phyloP scores from a whole-genome alignment of 53 echinoderm and acorn worm species.

The Zoroaster sp. region DNA sequence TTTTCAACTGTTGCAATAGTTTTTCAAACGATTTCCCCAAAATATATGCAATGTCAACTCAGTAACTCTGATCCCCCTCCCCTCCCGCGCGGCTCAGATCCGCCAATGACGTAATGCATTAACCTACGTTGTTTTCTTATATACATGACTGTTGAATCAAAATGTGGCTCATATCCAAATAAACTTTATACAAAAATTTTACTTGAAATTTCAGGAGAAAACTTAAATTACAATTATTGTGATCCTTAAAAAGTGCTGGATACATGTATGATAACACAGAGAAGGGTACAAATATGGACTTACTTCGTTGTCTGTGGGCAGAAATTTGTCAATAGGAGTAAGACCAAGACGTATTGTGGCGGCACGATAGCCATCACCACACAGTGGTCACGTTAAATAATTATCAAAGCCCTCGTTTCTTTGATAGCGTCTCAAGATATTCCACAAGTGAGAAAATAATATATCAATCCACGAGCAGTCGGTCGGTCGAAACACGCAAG shows the following conservation, averaged over 20 bases:
- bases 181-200: too few relatives aligned
- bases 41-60: not conserved
- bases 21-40: not conserved
- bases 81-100: not conserved
- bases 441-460: conserved; percentile 6
- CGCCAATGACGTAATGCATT: too few relatives aligned
- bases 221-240: too few relatives aligned
- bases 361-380: conserved; percentile 46
- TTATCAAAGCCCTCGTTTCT: not conserved
- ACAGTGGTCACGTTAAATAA: not conserved
- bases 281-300: not conserved
- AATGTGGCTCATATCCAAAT: too few relatives aligned
- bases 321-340: conserved; percentile 37
- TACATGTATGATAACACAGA: too few relatives aligned
- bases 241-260: too few relatives aligned
- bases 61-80: not conserved
- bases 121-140: too few relatives aligned
- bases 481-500: not conserved
- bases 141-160: not conserved
- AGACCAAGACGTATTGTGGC: conserved; percentile 25
- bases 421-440: conserved; percentile 9
- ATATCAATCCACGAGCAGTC: not conserved
- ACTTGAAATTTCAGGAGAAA: too few relatives aligned
- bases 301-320: conserved; percentile 48
- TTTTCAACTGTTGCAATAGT: not conserved